Evolutionary conservation across 2,888 invertebrate species (phyloP).

Genomic region (Cephus pygmeus): DNA sequence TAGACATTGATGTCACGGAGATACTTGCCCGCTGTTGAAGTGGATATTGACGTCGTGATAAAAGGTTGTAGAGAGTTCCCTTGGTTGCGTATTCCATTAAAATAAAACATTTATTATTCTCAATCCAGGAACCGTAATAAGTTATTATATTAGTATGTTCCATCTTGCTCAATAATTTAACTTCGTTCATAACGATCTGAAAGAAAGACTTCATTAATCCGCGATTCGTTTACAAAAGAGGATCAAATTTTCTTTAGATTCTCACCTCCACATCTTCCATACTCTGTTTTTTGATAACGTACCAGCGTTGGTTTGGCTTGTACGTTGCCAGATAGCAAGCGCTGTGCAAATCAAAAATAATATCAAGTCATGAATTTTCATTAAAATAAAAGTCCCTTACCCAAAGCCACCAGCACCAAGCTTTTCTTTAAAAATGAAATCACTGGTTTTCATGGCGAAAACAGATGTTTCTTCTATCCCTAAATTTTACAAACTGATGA

Average conservation of each 20-base stretch:
- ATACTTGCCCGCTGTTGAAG: slow-evolving; percentile 14
- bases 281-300: slow-evolving; percentile 33
- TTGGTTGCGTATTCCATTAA: slow-evolving; percentile 85
- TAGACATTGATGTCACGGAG: slow-evolving; percentile 40
- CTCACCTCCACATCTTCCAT: neutral
- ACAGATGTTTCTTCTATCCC: neutral
- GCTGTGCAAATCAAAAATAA: slow-evolving; percentile 11
- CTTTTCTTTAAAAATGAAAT: slow-evolving; percentile 28
- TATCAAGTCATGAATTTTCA: neutral
- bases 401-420: slow-evolving; percentile 34
- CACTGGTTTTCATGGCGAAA: neutral
- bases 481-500: neutral
- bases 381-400: slow-evolving; percentile 12
- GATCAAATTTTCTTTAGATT: neutral
- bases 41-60: slow-evolving; percentile 62
- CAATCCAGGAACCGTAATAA: slow-evolving; percentile 16
- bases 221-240: neutral
- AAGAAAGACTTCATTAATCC: neutral
- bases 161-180: slow-evolving; percentile 20
- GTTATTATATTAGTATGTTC: slow-evolving; percentile 18
- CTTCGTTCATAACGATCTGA: slow-evolving; percentile 21
- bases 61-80: slow-evolving; percentile 78
- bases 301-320: slow-evolving; percentile 21
- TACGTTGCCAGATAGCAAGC: slow-evolving; percentile 30
- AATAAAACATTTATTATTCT: slow-evolving; percentile 63